Evolutionary conservation across 2,113 vertebrate genomes (phyloP).

Genomic region (Ploceus nigricollis): DNA sequence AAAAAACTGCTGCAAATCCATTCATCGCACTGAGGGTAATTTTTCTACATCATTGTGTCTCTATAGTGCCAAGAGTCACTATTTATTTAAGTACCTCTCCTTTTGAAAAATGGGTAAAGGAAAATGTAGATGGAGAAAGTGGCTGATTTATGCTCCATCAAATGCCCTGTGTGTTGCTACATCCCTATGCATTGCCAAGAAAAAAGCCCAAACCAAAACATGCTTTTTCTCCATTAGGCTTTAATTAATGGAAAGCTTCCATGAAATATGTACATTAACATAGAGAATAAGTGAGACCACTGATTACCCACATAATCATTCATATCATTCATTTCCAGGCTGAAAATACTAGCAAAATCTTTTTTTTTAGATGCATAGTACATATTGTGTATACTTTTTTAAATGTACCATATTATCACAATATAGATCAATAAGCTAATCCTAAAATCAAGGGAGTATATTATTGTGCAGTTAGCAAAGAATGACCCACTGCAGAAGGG

Average conservation of each 20-base stretch:
- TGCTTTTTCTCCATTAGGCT: not conserved
- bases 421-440: not conserved
- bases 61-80: not conserved
- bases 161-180: not conserved
- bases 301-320: not conserved
- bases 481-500: not conserved
- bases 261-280: not conserved
- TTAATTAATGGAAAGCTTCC: not conserved
- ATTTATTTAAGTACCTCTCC: constrained; percentile 16
- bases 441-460: not conserved
- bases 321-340: not conserved
- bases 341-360: not conserved
- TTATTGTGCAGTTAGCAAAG: not conserved
- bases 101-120: not conserved
- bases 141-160: not conserved
- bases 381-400: not conserved
- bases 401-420: not conserved
- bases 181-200: not conserved
- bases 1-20: not conserved
- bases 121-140: not conserved
- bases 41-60: not conserved
- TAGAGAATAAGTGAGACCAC: not conserved
- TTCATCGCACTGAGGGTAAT: not conserved
- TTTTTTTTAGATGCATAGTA: not conserved
- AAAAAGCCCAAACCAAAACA: not conserved